A percentile compares a stretch with the other conserved stretches of the same genome.
phyloP scores from a whole-genome alignment of 2,888 invertebrate species.

The Pheosia tremula region DNA sequence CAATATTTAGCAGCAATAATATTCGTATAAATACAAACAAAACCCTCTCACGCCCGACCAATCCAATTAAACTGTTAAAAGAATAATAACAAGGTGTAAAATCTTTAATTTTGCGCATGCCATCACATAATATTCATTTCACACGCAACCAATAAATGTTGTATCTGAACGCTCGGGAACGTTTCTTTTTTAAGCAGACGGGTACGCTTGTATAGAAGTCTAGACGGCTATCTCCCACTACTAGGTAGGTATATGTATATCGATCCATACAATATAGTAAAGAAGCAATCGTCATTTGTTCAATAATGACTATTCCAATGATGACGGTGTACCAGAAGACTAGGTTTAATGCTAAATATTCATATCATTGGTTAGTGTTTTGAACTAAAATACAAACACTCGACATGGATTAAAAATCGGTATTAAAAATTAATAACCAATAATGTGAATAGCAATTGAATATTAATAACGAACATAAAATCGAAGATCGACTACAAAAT shows the following conservation, averaged over 20 bases:
- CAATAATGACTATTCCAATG: slow-evolving; percentile 2
- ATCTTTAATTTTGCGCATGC: slow-evolving; percentile 72
- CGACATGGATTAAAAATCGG: not conserved
- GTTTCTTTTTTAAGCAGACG: slow-evolving; percentile 30
- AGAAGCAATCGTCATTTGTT: not conserved
- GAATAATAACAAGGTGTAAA: slow-evolving; percentile 58
- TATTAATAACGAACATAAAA: no score
- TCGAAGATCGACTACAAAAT: no score
- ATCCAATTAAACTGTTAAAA: slow-evolving; percentile 49
- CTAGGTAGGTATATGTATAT: not conserved
- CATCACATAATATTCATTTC: slow-evolving; percentile 54
- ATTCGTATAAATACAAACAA: slow-evolving; percentile 32
- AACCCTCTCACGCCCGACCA: slow-evolving; percentile 39
- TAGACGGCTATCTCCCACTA: slow-evolving; percentile 36
- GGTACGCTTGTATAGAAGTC: slow-evolving; percentile 32
- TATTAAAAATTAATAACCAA: no score
- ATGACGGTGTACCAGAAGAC: not conserved
- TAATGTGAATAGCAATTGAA: no score
- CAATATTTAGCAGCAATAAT: slow-evolving; percentile 18
- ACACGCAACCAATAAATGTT: slow-evolving; percentile 55
- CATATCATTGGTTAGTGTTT: not conserved
- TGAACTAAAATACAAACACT: not conserved
- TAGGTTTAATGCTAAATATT: not conserved
- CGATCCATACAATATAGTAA: not conserved
- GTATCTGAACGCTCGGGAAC: slow-evolving; percentile 22